Percentiles rank a stretch among this genome's conserved stretches.
These are phyloP conservation scores for Bruchidius siliquastri DNA, from an alignment of 2,888 invertebrate species.

Conservation along the genomic window DNA sequence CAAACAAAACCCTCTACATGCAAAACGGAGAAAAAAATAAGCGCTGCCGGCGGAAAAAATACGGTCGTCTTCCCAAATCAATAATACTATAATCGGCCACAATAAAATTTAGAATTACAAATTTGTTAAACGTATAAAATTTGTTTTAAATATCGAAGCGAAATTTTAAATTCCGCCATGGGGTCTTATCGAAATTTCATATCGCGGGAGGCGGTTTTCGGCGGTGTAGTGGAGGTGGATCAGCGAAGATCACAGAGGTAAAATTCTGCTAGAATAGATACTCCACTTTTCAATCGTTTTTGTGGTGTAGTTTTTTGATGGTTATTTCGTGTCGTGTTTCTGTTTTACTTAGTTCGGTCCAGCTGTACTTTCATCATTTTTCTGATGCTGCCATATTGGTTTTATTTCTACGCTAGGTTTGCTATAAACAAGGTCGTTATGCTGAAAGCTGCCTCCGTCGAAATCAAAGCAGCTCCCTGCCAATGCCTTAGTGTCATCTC, in stretches of 20 bases:
- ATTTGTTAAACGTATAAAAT: constrained; percentile 43
- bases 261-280: background rate
- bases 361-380: too few species aligned
- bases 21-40: constrained; percentile 8
- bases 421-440: too few species aligned
- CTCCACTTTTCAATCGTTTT: background rate
- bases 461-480: too few species aligned
- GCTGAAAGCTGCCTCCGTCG: too few species aligned
- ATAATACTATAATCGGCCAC: constrained; percentile 43
- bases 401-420: too few species aligned
- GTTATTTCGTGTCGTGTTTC: too few species aligned
- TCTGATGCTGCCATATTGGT: too few species aligned
- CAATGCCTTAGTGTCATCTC: too few species aligned
- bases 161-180: constrained; percentile 40
- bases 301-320: too few species aligned
- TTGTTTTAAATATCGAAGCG: constrained; percentile 43
- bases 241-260: background rate
- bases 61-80: constrained; percentile 22
- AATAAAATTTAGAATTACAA: constrained; percentile 48
- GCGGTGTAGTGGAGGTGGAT: constrained; percentile 10
- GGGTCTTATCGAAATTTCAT: constrained; percentile 41
- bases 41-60: background rate
- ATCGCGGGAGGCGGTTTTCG: constrained; percentile 22
- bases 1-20: constrained; percentile 11
- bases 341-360: too few species aligned